Evolutionary conservation across 2,888 invertebrate genomes (phyloP).

Genomic region (Alsophila aescularia): DNA sequence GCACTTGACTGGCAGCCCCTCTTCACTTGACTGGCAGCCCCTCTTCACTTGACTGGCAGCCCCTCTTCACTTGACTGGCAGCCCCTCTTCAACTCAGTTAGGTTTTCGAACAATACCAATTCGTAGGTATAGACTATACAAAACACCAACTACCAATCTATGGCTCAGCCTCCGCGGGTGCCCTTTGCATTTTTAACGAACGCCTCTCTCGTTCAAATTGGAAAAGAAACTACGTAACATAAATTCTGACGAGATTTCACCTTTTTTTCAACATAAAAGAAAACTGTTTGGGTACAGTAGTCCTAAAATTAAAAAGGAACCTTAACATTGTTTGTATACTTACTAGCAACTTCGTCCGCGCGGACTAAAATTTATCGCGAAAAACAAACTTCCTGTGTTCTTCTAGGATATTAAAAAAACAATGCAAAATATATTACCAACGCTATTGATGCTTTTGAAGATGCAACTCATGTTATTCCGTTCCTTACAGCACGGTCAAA

Average conservation of each 20-base stretch:
- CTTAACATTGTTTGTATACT: not conserved
- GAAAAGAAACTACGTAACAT: slow-evolving; percentile 68
- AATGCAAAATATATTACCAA: too few species aligned
- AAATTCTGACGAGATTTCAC: slow-evolving; percentile 63
- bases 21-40: too few species aligned
- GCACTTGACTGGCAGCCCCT: too few species aligned
- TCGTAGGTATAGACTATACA: not conserved
- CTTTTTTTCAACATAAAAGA: slow-evolving; percentile 37
- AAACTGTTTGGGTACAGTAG: slow-evolving; percentile 37
- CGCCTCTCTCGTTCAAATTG: slow-evolving; percentile 58
- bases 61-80: too few species aligned
- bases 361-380: too few species aligned
- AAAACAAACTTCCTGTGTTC: too few species aligned
- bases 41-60: too few species aligned
- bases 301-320: slow-evolving; percentile 2
- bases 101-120: not conserved
- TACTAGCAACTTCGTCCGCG: too few species aligned
- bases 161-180: slow-evolving; percentile 26
- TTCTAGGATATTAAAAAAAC: too few species aligned
- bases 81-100: not conserved
- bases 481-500: too few species aligned
- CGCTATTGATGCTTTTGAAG: too few species aligned
- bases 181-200: slow-evolving; percentile 73
- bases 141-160: slow-evolving; percentile 5
- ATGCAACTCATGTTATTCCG: too few species aligned